Conservation (phyloP, 2,797 vertebrate genomes). For the Melanotaenia maccullochi region DNA sequence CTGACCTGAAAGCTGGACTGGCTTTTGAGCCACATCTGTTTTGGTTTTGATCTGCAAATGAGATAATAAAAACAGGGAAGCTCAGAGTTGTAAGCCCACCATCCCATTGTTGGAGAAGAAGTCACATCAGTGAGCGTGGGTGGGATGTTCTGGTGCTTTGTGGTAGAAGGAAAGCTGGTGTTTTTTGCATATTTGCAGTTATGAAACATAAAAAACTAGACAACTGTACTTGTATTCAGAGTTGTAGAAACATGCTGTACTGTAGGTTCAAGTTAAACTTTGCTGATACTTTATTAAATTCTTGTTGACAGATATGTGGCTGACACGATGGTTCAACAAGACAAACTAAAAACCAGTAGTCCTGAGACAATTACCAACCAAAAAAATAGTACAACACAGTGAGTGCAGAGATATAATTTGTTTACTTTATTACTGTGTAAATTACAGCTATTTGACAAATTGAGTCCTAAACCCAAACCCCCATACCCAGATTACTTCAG, state of each 20-base stretch:
- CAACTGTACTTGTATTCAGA: not conserved
- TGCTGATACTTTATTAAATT: not conserved
- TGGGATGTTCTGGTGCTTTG: conserved; percentile 48
- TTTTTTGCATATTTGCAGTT: conserved; percentile 46
- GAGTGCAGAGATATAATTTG: not conserved
- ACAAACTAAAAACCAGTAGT: not conserved
- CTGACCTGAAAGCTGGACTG: conserved; percentile 39
- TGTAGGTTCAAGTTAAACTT: not conserved
- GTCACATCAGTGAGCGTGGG: conserved; percentile 48
- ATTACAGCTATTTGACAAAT: not conserved
- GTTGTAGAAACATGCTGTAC: not conserved
- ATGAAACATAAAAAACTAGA: conserved; percentile 36
- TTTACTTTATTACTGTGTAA: not conserved
- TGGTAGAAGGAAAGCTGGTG: conserved; percentile 36
- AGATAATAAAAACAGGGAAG: conserved; percentile 54
- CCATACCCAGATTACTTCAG: conserved; percentile 3
- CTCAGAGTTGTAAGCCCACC: conserved; percentile 49
- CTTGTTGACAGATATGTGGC: conserved; percentile 1
- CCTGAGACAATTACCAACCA: not conserved
- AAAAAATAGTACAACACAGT: not conserved
- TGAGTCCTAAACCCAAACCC: conserved; percentile 1
- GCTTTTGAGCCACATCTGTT: conserved; percentile 60
- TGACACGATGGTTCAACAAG: not conserved
- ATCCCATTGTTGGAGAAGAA: conserved; percentile 39
- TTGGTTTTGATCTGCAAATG: conserved; percentile 56